phyloP scores from a whole-genome alignment of 2,797 vertebrate genomes.

The Characodon lateralis region DNA sequence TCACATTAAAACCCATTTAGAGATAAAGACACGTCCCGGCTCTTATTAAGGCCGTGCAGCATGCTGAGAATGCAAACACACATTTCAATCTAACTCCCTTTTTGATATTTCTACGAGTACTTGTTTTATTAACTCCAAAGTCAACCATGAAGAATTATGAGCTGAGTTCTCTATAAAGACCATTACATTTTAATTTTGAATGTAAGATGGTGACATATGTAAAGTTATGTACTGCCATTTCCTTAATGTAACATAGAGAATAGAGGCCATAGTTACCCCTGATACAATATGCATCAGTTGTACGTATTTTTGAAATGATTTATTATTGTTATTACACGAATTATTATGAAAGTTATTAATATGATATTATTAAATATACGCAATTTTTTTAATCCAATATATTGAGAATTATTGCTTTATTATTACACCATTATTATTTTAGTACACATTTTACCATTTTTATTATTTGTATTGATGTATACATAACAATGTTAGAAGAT shows the following conservation, averaged over 20 bases:
- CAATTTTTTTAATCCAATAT: neutral
- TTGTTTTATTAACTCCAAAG: slow-evolving; percentile 70
- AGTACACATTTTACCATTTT: too few relatives aligned
- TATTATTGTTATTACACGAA: neutral
- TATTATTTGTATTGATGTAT: neutral
- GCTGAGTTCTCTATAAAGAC: slow-evolving; percentile 59
- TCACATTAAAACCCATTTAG: slow-evolving; percentile 95
- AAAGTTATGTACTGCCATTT: neutral
- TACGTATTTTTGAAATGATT: neutral
- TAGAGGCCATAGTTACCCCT: neutral
- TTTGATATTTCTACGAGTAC: slow-evolving; percentile 69
- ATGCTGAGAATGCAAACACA: slow-evolving; percentile 91
- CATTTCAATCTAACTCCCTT: slow-evolving; percentile 84
- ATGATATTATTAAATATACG: neutral
- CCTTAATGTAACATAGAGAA: neutral
- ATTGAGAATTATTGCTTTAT: neutral
- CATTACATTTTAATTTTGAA: slow-evolving; percentile 38
- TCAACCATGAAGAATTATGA: slow-evolving; percentile 60
- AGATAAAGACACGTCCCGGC: slow-evolving; percentile 89
- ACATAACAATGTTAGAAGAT: neutral
- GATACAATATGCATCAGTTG: neutral
- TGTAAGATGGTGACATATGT: slow-evolving; percentile 15
- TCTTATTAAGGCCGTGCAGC: slow-evolving; percentile 88
- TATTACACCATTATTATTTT: neutral
- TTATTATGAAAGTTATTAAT: neutral